Conservation (phyloP, 2,888 invertebrate genomes). For the Trissolcus brochymenae region DNA sequence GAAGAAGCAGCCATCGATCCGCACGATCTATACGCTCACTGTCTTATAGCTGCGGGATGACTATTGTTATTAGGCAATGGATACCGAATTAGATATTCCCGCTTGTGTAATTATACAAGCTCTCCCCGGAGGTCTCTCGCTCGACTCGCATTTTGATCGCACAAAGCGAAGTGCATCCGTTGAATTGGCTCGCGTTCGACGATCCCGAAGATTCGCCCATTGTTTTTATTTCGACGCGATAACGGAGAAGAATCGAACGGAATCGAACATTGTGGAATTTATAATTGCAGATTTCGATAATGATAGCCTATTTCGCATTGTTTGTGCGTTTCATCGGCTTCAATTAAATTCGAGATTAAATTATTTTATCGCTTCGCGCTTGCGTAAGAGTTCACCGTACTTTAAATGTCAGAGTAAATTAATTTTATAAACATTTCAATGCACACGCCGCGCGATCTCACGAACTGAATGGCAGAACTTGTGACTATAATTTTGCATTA, state of each 20-base stretch:
- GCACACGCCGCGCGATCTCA: background rate
- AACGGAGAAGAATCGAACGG: too few species aligned
- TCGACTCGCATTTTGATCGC: background rate
- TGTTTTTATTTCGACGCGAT: too few species aligned
- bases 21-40: conserved; percentile 10
- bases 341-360: too few species aligned
- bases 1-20: conserved; percentile 40
- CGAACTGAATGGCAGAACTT: too few species aligned
- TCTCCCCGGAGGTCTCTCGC: conserved; percentile 2
- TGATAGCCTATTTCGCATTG: background rate
- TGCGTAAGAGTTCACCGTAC: conserved; percentile 10
- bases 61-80: conserved; percentile 35
- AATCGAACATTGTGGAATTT: background rate
- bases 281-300: conserved; percentile 5
- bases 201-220: too few species aligned
- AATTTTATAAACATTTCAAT: conserved; percentile 7
- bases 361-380: conserved; percentile 20
- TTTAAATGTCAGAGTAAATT: conserved; percentile 25
- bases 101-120: conserved; percentile 39
- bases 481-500: too few species aligned
- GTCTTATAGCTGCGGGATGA: conserved; percentile 28
- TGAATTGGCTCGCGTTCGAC: background rate
- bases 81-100: conserved; percentile 32
- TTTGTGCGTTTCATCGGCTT: conserved; percentile 10
- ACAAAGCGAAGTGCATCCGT: background rate